Evolutionary conservation across 2,888 invertebrate genomes (phyloP).

Genomic region (Copidosoma aretas): DNA sequence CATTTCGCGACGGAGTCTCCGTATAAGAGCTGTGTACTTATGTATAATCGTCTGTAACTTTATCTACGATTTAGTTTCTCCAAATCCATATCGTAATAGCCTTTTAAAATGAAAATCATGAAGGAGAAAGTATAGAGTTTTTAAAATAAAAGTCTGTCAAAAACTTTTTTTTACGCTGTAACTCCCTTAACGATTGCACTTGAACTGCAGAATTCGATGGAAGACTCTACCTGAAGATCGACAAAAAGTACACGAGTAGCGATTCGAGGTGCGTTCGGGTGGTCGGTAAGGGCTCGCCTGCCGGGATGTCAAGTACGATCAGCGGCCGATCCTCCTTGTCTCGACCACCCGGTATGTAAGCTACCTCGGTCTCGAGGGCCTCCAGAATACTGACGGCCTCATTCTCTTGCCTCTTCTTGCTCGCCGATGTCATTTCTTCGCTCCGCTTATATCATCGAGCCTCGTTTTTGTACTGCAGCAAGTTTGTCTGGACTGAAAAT

Average conservation of each 20-base stretch:
- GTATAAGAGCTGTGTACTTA: too few relatives aligned
- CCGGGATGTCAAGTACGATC: conserved; percentile 69
- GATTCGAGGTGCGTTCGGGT: conserved; percentile 58
- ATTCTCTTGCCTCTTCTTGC: neutral
- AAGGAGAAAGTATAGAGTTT: too few relatives aligned
- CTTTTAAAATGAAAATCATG: too few relatives aligned
- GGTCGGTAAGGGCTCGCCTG: conserved; percentile 64
- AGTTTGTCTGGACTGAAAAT: too few relatives aligned
- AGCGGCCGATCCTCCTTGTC: conserved; percentile 72
- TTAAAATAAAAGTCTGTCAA: too few relatives aligned
- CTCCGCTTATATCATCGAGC: neutral
- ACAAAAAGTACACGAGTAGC: conserved; percentile 65
- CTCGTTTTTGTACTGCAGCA: neutral
- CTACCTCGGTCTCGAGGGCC: conserved; percentile 68
- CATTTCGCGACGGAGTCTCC: too few relatives aligned
- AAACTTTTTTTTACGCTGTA: too few relatives aligned
- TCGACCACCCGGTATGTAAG: conserved; percentile 71
- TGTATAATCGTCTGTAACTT: too few relatives aligned
- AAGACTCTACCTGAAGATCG: conserved; percentile 65
- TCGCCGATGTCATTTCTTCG: neutral
- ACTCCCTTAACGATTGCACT: too few relatives aligned
- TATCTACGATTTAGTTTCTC: too few relatives aligned
- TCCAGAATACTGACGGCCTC: conserved; percentile 67
- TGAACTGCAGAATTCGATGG: neutral
- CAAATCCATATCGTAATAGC: too few relatives aligned